Base-by-base conservation (phyloP, 2,113 vertebrate species). In the Daphoenositta chrysoptera region DNA sequence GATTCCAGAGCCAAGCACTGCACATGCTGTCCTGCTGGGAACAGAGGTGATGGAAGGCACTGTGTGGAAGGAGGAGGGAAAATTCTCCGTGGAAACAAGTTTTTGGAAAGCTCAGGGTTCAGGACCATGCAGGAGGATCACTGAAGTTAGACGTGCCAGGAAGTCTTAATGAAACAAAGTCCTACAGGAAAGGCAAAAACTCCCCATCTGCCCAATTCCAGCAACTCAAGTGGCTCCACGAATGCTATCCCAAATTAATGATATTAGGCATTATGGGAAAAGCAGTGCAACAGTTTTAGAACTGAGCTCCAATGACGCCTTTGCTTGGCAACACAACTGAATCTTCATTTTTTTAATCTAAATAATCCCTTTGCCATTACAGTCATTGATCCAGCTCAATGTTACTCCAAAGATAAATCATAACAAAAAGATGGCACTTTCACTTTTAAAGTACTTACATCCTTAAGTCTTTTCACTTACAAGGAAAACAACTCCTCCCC, bases 21-120 rank as follows among this genome's bases (percentile, higher is more conserved):
- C 63, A 77, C 6, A 6, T 0, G 0, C 4, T n/a, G 4, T 45
- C 50, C 58, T 8, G 2, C 50, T 15, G 54, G 37, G 45, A 84
- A 75, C 0, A 70, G 68, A 83, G 56, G 45, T 4, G 4, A 50
- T 15, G 45, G 30, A 44, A 72, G 48, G 37, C 50, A 48, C 17
- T 13, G 2, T 33, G 30, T 31, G 5, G 21, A 58, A 42, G 10
- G 1, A 64, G 10, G 26, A 47, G 22, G 18, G 19, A 50, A 51
- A 84, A 84, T 20, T 31, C 35, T 58, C 27, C 26, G 27, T 6
- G 35, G 56, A 70, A 93, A 28, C 21, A 48, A 44, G 24, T 2
- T 45, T 83, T 30, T 48, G 31, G 24, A 73, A 91, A 69, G 40
- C 11, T 51, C 19, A 27, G 15, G 10, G 28, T 48, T 84, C 13